Evolutionary conservation across 2,113 vertebrate species (phyloP), one percentile per base, ranked within the genome.

Genomic region (Sinocyclocheilus anshuiensis): DNA sequence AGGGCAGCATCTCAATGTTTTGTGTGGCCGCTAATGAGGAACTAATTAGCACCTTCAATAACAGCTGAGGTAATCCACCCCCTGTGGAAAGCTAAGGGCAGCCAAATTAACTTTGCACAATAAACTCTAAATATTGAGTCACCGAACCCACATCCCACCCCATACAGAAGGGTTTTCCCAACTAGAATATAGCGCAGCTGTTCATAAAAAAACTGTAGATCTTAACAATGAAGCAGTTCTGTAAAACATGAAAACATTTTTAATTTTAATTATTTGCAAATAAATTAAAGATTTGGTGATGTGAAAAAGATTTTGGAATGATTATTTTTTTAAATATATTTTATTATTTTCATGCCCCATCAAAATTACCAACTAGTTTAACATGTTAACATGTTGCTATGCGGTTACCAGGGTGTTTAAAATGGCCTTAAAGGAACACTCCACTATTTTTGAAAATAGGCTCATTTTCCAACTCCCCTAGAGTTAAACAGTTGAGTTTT

Each of bases 21-120:
- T 83, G 81, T 85, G 77, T 78, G 71, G 18, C 53, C 72, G 29
- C 83, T 87, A 87, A 89, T 75, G 78, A 87, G 53, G 65, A 85
- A 55, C 24, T 83, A 55, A 81, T 78, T 61, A 48, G 53, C 77
- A 84, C 57, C 59, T 84, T 61, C 53, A 69, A 74, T 85, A 83
- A 71, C 24, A 71, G 45, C 42, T 83, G 42, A 83, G 65, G 61
- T 29, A 22, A 83, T 33, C 3, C 26, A 24, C 16, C 24, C 22
- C 59, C 39, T 18, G 20, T 0, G 2, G n/a, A 45, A 59, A 59
- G 77, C 29, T 4, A 79, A 57, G 26, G 53, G 16, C 2, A 57
- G 29, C 16, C 20, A n/a, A 36, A 79, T 39, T 13, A 79, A 59
- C 53, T 12, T 36, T 15, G 20, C 53, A 15, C 5, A 22, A n/a